A percentile compares a stretch with the other conserved stretches of the same genome.
Conservation (phyloP, 1,140 invertebrate genomes). For the Venturia canescens region DNA sequence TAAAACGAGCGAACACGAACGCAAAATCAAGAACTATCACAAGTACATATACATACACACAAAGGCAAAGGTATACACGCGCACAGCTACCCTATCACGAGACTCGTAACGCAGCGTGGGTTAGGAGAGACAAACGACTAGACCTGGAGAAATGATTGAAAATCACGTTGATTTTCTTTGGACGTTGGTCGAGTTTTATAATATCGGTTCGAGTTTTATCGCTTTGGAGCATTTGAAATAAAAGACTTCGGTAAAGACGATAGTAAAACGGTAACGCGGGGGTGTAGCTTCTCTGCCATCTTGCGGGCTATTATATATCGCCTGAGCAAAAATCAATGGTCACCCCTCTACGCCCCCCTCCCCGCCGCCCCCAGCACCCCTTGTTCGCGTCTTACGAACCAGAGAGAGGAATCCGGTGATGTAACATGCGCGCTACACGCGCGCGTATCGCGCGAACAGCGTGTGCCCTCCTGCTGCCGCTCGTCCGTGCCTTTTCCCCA, state of each 20-base stretch:
- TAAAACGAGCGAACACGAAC: conserved; percentile 50
- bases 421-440: conserved; percentile 61
- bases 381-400: conserved; percentile 6
- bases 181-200: no score
- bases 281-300: conserved; percentile 64
- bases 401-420: conserved; percentile 53
- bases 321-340: conserved; percentile 70
- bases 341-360: conserved; percentile 34
- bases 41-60: no score
- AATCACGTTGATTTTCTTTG: background rate
- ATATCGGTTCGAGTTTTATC: no score
- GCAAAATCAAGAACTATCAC: no score
- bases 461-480: conserved; percentile 3
- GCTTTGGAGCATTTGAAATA: no score
- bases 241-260: conserved; percentile 12
- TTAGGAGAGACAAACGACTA: background rate
- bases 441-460: conserved; percentile 57
- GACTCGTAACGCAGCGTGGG: background rate
- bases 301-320: conserved; percentile 58
- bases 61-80: background rate
- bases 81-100: background rate
- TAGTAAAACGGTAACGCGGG: conserved; percentile 65
- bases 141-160: no score
- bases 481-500: background rate
- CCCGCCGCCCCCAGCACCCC: conserved; percentile 46